Conservation (phyloP, 2,113 vertebrate genomes). For the Oriolus oriolus region DNA sequence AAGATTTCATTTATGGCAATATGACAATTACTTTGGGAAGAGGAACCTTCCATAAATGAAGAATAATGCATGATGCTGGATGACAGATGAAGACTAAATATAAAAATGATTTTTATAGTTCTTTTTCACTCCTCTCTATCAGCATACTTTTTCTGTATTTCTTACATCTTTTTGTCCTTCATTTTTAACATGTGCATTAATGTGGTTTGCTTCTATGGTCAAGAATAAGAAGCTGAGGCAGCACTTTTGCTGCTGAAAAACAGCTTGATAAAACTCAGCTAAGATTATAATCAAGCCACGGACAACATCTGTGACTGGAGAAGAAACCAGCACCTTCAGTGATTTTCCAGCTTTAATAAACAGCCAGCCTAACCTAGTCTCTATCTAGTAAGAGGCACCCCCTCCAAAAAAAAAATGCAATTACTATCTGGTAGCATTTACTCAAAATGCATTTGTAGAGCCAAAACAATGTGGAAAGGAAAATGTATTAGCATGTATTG, state of each 20-base stretch:
- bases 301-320: neutral
- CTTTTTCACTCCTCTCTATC: neutral
- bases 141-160: neutral
- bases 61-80: neutral
- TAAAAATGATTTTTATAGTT: neutral
- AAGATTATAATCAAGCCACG: neutral
- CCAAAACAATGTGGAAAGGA: neutral
- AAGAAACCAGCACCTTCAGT: neutral
- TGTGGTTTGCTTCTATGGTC: neutral
- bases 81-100: neutral
- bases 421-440: neutral
- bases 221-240: neutral
- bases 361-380: accelerated
- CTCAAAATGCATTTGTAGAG: neutral
- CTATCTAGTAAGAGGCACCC: neutral
- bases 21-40: neutral
- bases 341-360: neutral
- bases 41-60: neutral
- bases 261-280: neutral
- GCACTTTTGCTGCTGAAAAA: neutral
- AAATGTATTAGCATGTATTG: neutral
- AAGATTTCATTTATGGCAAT: neutral
- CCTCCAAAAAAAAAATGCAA: neutral
- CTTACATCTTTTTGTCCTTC: neutral
- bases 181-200: neutral